Conservation (phyloP, 2,113 vertebrate species). For the Myotis davidii region DNA sequence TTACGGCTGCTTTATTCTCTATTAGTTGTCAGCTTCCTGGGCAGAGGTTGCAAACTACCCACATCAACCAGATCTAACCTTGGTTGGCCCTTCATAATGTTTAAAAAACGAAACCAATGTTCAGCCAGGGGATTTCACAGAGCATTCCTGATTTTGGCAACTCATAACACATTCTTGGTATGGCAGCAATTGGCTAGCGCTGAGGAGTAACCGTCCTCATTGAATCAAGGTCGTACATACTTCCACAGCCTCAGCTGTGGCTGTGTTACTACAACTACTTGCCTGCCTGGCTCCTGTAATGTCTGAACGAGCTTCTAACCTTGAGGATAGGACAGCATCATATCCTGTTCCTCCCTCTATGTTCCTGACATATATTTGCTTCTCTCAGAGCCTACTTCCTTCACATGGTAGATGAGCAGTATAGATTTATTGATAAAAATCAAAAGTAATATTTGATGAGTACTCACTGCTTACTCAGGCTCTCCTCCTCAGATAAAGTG, state of each 20-base stretch:
- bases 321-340: not conserved
- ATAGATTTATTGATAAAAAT: not conserved
- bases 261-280: not conserved
- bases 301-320: not conserved
- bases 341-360: not conserved
- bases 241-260: not conserved
- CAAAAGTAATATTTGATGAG: not conserved
- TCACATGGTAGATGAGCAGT: not conserved
- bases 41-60: not conserved
- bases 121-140: not conserved
- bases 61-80: not conserved
- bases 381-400: not conserved
- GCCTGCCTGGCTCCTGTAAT: not conserved
- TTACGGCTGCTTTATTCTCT: not conserved
- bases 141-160: not conserved
- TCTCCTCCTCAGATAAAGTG: not conserved
- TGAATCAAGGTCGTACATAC: not conserved
- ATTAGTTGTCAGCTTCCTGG: not conserved
- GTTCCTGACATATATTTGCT: not conserved
- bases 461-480: not conserved
- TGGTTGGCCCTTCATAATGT: not conserved
- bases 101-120: not conserved
- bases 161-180: not conserved
- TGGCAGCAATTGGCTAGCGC: not conserved
- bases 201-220: not conserved